Percentiles rank a stretch among this genome's conserved stretches.
These are phyloP conservation scores for Apamea anceps DNA, from an alignment of 2,888 invertebrate species.

Conservation along the genomic window DNA sequence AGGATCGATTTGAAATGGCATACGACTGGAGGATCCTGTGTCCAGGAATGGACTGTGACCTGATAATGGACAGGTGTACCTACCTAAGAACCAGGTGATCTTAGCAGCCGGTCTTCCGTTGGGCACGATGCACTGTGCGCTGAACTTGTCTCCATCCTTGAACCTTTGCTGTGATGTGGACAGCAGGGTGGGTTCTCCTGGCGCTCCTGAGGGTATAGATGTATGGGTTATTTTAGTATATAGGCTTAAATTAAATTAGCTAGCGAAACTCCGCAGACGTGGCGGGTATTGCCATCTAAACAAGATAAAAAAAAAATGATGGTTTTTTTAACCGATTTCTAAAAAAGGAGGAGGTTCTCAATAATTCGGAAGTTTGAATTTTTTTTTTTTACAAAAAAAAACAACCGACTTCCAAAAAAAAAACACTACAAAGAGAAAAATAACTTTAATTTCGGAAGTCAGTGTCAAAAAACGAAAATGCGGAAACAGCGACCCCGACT, in stretches of 20 bases:
- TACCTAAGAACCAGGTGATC: slow-evolving; percentile 93
- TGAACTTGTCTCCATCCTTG: slow-evolving; percentile 91
- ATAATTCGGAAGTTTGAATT: no score
- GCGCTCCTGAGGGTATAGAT: slow-evolving; percentile 80
- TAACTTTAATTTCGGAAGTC: no score
- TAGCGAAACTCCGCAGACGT: not conserved
- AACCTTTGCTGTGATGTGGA: slow-evolving; percentile 81
- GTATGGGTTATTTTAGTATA: not conserved
- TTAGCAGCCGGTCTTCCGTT: slow-evolving; percentile 94
- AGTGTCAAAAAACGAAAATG: no score
- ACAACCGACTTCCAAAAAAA: no score
- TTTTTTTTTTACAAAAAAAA: no score
- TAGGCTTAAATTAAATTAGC: not conserved
- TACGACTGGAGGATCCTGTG: not conserved
- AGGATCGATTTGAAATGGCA: not conserved
- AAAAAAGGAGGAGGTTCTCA: no score
- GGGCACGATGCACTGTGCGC: slow-evolving; percentile 92
- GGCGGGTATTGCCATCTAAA: not conserved
- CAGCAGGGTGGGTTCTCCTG: slow-evolving; percentile 83
- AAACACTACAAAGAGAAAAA: no score
- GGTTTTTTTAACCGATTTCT: no score
- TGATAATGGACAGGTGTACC: slow-evolving; percentile 41
- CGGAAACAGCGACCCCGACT: no score
- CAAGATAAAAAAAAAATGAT: not conserved
- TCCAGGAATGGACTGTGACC: not conserved